Conservation (phyloP, 1,140 invertebrate genomes). For the Megalopta genalis region DNA sequence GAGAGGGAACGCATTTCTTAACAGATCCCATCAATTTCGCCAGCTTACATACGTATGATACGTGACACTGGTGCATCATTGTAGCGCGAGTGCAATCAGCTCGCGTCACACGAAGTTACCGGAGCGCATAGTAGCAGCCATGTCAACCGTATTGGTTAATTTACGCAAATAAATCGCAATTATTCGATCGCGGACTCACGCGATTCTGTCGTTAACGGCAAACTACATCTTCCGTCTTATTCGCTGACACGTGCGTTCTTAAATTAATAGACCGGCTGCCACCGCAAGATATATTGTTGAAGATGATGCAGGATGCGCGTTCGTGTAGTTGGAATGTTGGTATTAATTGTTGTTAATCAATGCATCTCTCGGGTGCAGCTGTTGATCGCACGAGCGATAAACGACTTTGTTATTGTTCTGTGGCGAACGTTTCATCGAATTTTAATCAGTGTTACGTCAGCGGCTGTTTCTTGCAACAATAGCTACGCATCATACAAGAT, state of each 20-base stretch:
- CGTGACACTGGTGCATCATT: neutral
- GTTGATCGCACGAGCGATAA: neutral
- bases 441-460: neutral
- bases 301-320: slow-evolving; percentile 19
- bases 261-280: slow-evolving; percentile 31
- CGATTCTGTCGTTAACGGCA: slow-evolving; percentile 32
- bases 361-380: neutral
- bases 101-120: slow-evolving; percentile 27
- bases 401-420: too few species aligned
- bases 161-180: slow-evolving; percentile 54
- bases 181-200: slow-evolving; percentile 22
- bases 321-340: neutral
- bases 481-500: too few species aligned
- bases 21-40: neutral
- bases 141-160: slow-evolving; percentile 49
- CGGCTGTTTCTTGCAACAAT: too few species aligned
- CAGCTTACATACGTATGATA: neutral
- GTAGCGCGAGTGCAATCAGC: slow-evolving; percentile 19
- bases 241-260: slow-evolving; percentile 28
- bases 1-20: too few species aligned
- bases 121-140: neutral
- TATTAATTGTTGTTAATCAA: slow-evolving; percentile 19
- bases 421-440: neutral
- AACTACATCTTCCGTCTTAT: slow-evolving; percentile 23
- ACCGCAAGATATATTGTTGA: slow-evolving; percentile 14